Evolutionary conservation across 2,888 invertebrate species (phyloP).

Genomic region (Aphodius sticticus): DNA sequence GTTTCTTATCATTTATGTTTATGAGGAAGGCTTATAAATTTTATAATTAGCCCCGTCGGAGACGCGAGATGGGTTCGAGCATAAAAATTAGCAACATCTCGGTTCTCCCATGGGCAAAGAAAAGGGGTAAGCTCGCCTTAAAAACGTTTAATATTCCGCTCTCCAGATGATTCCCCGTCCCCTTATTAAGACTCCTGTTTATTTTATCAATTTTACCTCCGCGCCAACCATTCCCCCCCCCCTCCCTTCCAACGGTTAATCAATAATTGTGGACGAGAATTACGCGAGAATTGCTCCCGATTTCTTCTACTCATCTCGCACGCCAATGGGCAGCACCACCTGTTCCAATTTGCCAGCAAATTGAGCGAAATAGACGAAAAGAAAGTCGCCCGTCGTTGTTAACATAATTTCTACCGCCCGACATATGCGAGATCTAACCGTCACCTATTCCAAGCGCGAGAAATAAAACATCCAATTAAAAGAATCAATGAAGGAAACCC

Average conservation of each 20-base stretch:
- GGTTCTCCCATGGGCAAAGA: constrained; percentile 40
- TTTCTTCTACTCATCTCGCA: constrained; percentile 14
- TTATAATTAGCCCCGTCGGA: constrained; percentile 54
- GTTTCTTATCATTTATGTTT: constrained; percentile 47
- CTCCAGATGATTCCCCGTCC: constrained; percentile 22
- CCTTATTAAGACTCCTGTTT: constrained; percentile 24
- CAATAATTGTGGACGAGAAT: constrained; percentile 20
- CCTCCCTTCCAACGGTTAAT: constrained; percentile 9
- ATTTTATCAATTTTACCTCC: constrained; percentile 26
- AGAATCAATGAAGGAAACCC: background rate
- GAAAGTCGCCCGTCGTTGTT: background rate
- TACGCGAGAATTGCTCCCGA: constrained; percentile 16
- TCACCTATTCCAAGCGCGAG: too few relatives aligned
- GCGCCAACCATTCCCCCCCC: constrained; percentile 8
- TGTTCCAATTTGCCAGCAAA: constrained; percentile 23
- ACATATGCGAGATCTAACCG: background rate
- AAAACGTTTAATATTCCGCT: constrained; percentile 26
- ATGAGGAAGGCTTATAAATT: constrained; percentile 53
- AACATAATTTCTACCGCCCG: background rate
- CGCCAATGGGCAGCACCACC: constrained; percentile 19
- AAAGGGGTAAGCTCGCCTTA: constrained; percentile 21
- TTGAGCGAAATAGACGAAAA: constrained; percentile 24
- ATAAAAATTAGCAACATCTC: constrained; percentile 49
- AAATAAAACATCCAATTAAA: too few relatives aligned
- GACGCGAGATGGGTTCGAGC: constrained; percentile 41